Evolutionary conservation across 2,797 vertebrate species (phyloP).

Genomic region (Pristis pectinata): DNA sequence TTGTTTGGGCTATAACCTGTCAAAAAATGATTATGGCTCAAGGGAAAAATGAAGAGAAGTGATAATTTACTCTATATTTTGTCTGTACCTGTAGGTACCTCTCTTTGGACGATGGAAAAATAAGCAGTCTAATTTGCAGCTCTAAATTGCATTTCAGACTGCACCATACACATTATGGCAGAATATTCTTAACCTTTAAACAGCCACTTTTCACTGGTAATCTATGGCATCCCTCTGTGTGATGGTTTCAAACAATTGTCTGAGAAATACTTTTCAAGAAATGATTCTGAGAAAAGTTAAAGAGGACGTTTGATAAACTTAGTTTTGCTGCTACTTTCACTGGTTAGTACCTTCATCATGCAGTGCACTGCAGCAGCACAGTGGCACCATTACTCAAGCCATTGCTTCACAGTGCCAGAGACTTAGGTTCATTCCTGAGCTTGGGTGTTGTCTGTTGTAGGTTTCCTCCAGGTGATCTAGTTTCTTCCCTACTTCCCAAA

Average conservation of each 20-base stretch:
- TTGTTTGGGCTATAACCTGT: not conserved
- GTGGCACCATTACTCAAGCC: not conserved
- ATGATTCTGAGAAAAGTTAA: not conserved
- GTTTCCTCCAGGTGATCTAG: too few relatives aligned
- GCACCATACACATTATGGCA: not conserved
- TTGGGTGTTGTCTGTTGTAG: too few relatives aligned
- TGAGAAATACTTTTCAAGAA: not conserved
- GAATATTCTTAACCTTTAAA: not conserved
- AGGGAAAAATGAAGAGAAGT: not conserved
- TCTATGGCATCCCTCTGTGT: not conserved
- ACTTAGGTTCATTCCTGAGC: too few relatives aligned
- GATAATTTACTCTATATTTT: not conserved
- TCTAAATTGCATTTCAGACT: not conserved
- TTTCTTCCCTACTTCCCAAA: too few relatives aligned
- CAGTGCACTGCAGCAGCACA: not conserved
- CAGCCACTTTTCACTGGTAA: not conserved
- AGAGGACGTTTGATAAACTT: not conserved
- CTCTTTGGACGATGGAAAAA: not conserved
- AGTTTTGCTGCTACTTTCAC: not conserved
- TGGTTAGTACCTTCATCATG: not conserved
- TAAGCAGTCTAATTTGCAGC: not conserved
- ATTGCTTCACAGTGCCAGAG: too few relatives aligned
- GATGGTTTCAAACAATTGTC: not conserved
- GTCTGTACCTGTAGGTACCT: not conserved
- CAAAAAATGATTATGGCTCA: too few relatives aligned